A percentile compares a stretch with the other conserved stretches of the same genome.
Conservation (phyloP, 2,888 invertebrate genomes). For the Toxonevra muliebris region DNA sequence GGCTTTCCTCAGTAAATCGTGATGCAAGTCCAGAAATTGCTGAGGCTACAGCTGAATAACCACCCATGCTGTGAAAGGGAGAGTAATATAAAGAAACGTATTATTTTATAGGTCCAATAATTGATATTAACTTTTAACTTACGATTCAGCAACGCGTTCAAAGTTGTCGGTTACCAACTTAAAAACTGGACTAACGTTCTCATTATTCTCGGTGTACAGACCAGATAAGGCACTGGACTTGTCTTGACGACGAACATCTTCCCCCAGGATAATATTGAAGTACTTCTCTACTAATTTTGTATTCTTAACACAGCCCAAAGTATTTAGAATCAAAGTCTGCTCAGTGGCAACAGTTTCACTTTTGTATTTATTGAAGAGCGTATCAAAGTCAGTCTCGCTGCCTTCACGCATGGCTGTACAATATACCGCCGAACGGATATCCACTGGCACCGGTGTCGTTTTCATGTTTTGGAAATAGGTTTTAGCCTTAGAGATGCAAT, state of each 20-base stretch:
- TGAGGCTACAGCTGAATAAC: slow-evolving; percentile 53
- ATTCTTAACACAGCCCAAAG: slow-evolving; percentile 74
- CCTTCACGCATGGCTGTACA: slow-evolving; percentile 46
- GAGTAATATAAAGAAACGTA: no score
- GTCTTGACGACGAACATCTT: slow-evolving; percentile 38
- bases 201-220: slow-evolving; percentile 67
- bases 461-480: slow-evolving; percentile 52
- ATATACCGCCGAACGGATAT: slow-evolving; percentile 51
- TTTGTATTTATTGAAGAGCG: slow-evolving; percentile 70
- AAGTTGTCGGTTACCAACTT: slow-evolving; percentile 43
- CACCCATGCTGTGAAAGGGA: slow-evolving; percentile 52
- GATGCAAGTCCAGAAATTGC: slow-evolving; percentile 58
- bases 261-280: slow-evolving; percentile 65
- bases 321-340: slow-evolving; percentile 71
- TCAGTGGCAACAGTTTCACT: slow-evolving; percentile 72
- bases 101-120: no score
- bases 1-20: slow-evolving; percentile 55
- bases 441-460: slow-evolving; percentile 39
- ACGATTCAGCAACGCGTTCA: slow-evolving; percentile 44
- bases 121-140: slow-evolving; percentile 37
- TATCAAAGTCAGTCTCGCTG: slow-evolving; percentile 69
- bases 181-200: slow-evolving; percentile 50
- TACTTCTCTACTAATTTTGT: slow-evolving; percentile 63
- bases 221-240: slow-evolving; percentile 55
- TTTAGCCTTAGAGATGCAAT: slow-evolving; percentile 68